These are phyloP conservation scores for Kryphioiulus occultus DNA, from an alignment of 2,888 invertebrate genomes.

Conservation along the genomic window DNA sequence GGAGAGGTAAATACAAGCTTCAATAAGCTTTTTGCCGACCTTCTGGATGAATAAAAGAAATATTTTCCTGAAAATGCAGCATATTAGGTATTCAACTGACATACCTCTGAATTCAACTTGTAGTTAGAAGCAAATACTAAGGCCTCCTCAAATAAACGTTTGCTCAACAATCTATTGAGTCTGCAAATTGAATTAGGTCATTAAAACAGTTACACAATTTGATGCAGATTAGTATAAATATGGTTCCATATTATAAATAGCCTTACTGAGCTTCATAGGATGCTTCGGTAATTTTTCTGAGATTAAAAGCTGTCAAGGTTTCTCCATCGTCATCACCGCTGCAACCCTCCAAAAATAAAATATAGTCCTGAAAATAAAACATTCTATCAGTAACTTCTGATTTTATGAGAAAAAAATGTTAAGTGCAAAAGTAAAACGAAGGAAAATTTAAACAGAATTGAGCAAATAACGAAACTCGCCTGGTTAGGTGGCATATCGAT, in stretches of 20 bases:
- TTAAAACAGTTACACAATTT: background rate
- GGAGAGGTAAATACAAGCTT: no score
- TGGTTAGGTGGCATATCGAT: constrained; percentile 31
- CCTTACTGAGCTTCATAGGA: constrained; percentile 12
- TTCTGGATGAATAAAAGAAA: no score
- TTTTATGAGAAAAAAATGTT: no score
- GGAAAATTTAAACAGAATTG: background rate
- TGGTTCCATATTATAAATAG: background rate
- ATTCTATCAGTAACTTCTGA: background rate
- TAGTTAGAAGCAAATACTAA: constrained; percentile 12
- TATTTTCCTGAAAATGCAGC: background rate
- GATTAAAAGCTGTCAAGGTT: background rate
- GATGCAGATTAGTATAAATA: background rate
- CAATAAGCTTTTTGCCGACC: no score
- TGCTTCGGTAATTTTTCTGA: background rate
- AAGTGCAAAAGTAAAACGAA: background rate
- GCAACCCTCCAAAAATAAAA: constrained; percentile 38
- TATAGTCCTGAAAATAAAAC: background rate
- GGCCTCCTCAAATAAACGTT: background rate
- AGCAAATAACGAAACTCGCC: background rate
- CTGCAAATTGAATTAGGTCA: background rate
- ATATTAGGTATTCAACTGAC: background rate
- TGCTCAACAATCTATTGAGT: background rate
- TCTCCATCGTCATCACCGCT: background rate
- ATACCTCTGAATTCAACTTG: background rate